Evolutionary conservation across 2,888 invertebrate genomes (phyloP), one percentile per base, ranked within the genome.

Genomic region (Idaea biselata): DNA sequence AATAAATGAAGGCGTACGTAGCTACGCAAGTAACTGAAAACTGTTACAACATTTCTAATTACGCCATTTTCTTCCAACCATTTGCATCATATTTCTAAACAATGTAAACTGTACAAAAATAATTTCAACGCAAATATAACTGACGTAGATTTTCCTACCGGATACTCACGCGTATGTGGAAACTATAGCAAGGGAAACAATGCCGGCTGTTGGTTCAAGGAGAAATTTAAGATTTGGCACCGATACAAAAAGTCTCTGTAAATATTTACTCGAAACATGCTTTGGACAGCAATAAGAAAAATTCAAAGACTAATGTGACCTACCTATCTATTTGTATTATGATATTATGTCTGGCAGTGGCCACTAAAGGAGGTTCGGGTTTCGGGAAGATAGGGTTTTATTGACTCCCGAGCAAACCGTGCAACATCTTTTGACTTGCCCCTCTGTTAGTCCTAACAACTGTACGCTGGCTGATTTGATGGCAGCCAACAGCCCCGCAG

Each of bases 181-280:
- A 44, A 44, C 44, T 44, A 44, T 44, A 7, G 14, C 44, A 68
- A 59, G 75, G 79, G 80, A 83, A 84, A 80, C 80, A 82, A 80
- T 78, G 77, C 71, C 73, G 79, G 74, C 44, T 44, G 71, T 64
- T 72, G 74, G 71, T 81, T 82, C 81, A 85, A 84, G 83, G 81
- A 77, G 83, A 76, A 65, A 72, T 57, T 72, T 81, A 44, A 44
- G 44, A 44, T 70, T 86, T 90, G 89, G 89, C 89, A 81, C 69
- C 65, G 31, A 62, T 57, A 74, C 82, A 79, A 79, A 83, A 80
- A 7, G 81, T 80, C 83, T 74, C 70, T 74, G 77, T 74, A 81
- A 78, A 80, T 76, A 70, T 72, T 67, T 73, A 72, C 72, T 44
- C 44, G 44, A 44, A 14, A 14, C 44, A 44, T 44, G 44, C 7